Percentiles rank a stretch among this genome's conserved stretches.
phyloP scores from a whole-genome alignment of 2,797 vertebrate species.

The Philypnodon macrostomus region DNA sequence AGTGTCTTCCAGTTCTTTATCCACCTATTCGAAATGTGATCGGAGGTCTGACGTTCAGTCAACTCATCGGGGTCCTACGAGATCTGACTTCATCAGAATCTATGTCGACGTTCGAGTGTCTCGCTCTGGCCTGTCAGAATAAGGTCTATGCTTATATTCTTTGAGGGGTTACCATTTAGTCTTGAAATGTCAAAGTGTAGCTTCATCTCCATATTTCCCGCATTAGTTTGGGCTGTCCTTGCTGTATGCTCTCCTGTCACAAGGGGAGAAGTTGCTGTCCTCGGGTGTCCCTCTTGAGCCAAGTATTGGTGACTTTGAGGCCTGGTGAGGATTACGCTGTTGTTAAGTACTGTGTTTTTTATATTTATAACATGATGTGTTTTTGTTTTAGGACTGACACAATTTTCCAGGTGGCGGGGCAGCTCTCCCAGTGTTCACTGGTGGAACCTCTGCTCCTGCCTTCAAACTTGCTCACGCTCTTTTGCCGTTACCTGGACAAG shows the following conservation, averaged over 20 bases:
- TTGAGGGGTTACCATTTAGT: fast-evolving
- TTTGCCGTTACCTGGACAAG: conserved; percentile 94
- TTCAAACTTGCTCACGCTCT: conserved; percentile 90
- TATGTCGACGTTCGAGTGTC: conserved; percentile 60
- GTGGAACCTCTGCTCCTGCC: conserved; percentile 90
- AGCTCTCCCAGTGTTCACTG: conserved; percentile 84
- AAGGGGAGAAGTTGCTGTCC: conserved; percentile 86
- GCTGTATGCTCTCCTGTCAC: conserved; percentile 90
- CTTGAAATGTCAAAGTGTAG: background rate
- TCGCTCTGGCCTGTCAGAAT: conserved; percentile 87
- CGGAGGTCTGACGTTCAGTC: conserved; percentile 79
- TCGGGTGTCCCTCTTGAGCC: conserved; percentile 80
- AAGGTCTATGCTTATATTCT: conserved; percentile 74
- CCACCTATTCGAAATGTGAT: conserved; percentile 80
- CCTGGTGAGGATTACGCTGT: conserved; percentile 83
- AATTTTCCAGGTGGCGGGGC: conserved; percentile 87
- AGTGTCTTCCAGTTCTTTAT: conserved; percentile 89
- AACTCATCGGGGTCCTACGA: conserved; percentile 84
- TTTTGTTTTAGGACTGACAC: conserved; percentile 81
- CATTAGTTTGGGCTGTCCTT: conserved; percentile 91
- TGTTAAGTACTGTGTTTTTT: too few species aligned
- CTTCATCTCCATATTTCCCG: background rate
- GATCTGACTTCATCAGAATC: conserved; percentile 73
- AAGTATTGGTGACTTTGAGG: conserved; percentile 80
- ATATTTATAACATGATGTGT: background rate